Evolutionary conservation across 2,888 invertebrate species (phyloP), one percentile per base, ranked within the genome.

Genomic region (Plebejus melissa): DNA sequence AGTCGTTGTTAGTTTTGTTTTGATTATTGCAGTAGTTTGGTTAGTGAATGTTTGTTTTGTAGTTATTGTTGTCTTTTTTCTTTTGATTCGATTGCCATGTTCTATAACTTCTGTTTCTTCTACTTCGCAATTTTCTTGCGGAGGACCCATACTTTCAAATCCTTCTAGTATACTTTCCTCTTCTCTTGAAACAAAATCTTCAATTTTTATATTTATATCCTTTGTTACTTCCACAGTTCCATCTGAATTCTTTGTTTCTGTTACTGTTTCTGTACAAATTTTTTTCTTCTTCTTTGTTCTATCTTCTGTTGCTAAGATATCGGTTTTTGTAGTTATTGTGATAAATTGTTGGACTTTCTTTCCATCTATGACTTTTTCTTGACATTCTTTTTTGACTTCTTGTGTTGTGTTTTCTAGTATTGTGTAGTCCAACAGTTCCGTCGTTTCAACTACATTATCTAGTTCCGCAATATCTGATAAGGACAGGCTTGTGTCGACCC

Each of bases 201-300:
- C 84, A 58, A 94, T 81, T n/a, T 86, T 87, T 60, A 93, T 86
- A 80, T 89, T 90, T 0, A 89, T 81, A 79, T 94, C 91, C 83
- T 90, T 93, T 1, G 89, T 89, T 2, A 91, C 83, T 88, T 93
- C 91, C 65, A 87, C 88, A 77, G 87, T 82, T 16, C 91, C 92
- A 77, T 90, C 85, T 2, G 91, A 86, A 89, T 81, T 93, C 90
- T 46, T 79, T 1, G 88, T 91, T 83, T 92, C 90, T 4, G 88
- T 77, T 0, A 50, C 80, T 1, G 88, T 91, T 83, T 92, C 90
- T 3, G 88, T 77, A 0, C 90, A 91, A 0, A 88, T 92, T 81
- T 89, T 91, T 0, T 90, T 5, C 83, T 93, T 94, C 81, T 86
- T 92, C 75, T 83, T 89, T 69, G 83, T 81, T 77, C 82, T 87